Evolutionary conservation across 2,113 vertebrate genomes (phyloP), one percentile per base, ranked within the genome.

Genomic region (Eclectus roratus): DNA sequence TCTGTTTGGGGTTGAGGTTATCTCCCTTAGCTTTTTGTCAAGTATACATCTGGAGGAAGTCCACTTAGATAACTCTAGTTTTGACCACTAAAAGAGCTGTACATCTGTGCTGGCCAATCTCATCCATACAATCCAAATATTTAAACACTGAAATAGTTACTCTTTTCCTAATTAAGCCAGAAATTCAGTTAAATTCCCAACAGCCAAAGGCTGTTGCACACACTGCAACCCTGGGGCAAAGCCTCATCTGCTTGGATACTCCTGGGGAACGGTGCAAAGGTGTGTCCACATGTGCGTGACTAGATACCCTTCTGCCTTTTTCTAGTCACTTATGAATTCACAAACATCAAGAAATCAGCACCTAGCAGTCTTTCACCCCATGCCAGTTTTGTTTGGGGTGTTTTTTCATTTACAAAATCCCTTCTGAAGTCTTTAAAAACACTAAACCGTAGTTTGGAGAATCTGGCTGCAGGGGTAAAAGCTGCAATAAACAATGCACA

Each of bases 41-140:
- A 20, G 52, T 1, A 33, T 24, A 5, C 19, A 2, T 44, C 5
- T 25, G 33, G 55, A 24, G 27, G 19, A 80, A 71, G 44, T 52
- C 70, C 15, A 0, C 11, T 46, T 43, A 63, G 35, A 7, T 47
- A 82, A 17, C 31, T 13, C 28, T 13, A 5, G 6, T 21, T 24
- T 11, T 0, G 2, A 18, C 13, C 14, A 4, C 56, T 63, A 13
- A 37, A 21, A 43, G 31, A 7, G 5, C 1, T 46, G 15, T 20
- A 3, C 7, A 1, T 16, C 14, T 25, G 16, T 49, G 63, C 50
- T 68, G 73, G 33, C 15, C 24, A 4, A 0, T 17, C 43, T 55
- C 44, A 31, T n/a, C 33, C 10, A 0, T 52, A 13, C 1, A 0
- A 47, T 61, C n/a, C 13, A 29, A 33, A 11, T 44, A 10, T 41